Conservation (phyloP, 2,888 invertebrate genomes). For the Subacronicta megacephala region DNA sequence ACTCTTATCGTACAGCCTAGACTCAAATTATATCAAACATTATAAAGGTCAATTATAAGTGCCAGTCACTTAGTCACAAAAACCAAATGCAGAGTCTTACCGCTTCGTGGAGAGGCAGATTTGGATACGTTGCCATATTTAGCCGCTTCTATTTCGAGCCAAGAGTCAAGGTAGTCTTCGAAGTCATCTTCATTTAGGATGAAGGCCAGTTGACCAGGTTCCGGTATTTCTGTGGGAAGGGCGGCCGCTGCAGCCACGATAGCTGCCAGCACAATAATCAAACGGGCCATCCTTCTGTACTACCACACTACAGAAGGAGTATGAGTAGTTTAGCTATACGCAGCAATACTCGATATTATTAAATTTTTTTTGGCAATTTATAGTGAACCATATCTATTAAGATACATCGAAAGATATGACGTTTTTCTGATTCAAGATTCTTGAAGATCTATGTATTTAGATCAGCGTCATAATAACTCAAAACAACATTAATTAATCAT, state of each 20-base stretch:
- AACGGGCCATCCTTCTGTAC: conserved; percentile 25
- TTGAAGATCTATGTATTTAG: conserved; percentile 6
- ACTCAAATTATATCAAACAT: neutral
- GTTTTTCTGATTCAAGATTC: conserved; percentile 7
- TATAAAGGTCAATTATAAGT: neutral
- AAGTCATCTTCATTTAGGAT: conserved; percentile 79
- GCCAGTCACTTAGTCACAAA: neutral
- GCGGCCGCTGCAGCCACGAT: conserved; percentile 57
- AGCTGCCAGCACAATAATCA: conserved; percentile 54
- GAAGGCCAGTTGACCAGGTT: conserved; percentile 73
- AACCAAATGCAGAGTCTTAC: conserved; percentile 57
- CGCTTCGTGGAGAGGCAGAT: conserved; percentile 58
- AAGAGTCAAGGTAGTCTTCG: conserved; percentile 79
- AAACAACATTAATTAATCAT: neutral
- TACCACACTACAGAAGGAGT: neutral
- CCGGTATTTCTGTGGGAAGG: conserved; percentile 62
- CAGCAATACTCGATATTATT: neutral
- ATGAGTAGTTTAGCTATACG: neutral
- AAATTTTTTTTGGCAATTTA: neutral
- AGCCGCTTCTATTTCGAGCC: conserved; percentile 70
- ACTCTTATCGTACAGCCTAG: conserved; percentile 82
- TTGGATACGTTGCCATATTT: conserved; percentile 62
- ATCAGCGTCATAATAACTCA: conserved; percentile 4
- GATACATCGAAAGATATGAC: conserved; percentile 10
- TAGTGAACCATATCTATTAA: conserved; percentile 7